These are phyloP conservation scores for Meteorus colon DNA, from an alignment of 2,888 invertebrate species.

Conservation along the genomic window DNA sequence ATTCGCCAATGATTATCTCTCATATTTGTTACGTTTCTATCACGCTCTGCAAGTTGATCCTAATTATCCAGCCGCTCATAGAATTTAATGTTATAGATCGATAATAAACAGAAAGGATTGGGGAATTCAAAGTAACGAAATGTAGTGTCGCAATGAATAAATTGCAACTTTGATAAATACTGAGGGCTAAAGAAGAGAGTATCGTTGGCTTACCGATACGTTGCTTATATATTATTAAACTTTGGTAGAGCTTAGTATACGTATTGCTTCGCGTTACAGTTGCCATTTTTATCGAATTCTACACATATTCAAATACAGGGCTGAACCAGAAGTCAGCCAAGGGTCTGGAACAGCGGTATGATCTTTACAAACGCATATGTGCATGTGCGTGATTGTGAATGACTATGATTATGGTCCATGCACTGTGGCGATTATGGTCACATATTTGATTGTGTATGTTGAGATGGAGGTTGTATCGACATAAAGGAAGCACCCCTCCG, in stretches of 20 bases:
- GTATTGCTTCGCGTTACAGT: constrained; percentile 31
- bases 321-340: background rate
- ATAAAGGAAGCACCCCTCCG: background rate
- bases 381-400: background rate
- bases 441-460: background rate
- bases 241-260: constrained; percentile 64
- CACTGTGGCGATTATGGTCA: background rate
- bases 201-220: background rate
- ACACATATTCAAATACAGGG: background rate
- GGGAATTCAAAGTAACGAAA: background rate
- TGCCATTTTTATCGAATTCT: background rate
- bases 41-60: constrained; percentile 29
- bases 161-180: too few relatives aligned
- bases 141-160: too few relatives aligned
- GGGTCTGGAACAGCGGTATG: background rate
- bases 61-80: constrained; percentile 65
- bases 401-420: background rate
- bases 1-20: too few relatives aligned
- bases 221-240: constrained; percentile 65
- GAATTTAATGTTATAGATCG: constrained; percentile 60
- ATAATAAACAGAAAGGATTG: constrained; percentile 52
- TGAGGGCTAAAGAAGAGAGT: too few relatives aligned
- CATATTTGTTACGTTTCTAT: too few relatives aligned
- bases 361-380: background rate
- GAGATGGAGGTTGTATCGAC: background rate